phyloP scores from a whole-genome alignment of 2,888 invertebrate species.

The Priocnemis perturbator region DNA sequence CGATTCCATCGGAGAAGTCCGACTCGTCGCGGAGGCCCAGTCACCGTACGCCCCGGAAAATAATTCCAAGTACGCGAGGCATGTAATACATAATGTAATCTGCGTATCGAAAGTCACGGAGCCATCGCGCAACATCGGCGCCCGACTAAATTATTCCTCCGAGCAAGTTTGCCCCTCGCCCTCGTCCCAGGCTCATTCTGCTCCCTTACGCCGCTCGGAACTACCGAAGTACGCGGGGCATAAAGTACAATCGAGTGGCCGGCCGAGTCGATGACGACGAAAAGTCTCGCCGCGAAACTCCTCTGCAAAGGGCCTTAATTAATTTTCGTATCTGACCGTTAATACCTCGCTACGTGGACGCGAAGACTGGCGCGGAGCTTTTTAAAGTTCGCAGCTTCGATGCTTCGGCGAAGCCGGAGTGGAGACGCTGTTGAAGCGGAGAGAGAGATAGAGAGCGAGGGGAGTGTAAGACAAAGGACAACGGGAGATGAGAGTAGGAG shows the following conservation, averaged over 20 bases:
- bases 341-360: constrained; percentile 41
- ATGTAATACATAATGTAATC: no score
- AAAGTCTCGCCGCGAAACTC: constrained; percentile 17
- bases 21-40: no score
- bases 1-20: no score
- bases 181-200: no score
- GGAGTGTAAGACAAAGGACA: neutral
- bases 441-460: constrained; percentile 9
- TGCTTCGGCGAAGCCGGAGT: constrained; percentile 37
- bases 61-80: no score
- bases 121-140: no score
- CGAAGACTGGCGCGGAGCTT: constrained; percentile 43
- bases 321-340: constrained; percentile 52
- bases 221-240: no score
- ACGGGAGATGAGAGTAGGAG: neutral
- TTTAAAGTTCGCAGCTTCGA: constrained; percentile 59
- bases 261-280: constrained; percentile 10
- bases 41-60: no score
- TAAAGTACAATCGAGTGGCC: no score
- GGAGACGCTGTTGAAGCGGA: constrained; percentile 24
- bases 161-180: neutral
- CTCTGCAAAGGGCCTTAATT: constrained; percentile 42
- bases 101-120: no score
- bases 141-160: no score
- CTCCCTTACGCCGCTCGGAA: neutral